Base-by-base conservation (phyloP, 35 echinoderm and acorn worm species). In the Patiria miniata region DNA sequence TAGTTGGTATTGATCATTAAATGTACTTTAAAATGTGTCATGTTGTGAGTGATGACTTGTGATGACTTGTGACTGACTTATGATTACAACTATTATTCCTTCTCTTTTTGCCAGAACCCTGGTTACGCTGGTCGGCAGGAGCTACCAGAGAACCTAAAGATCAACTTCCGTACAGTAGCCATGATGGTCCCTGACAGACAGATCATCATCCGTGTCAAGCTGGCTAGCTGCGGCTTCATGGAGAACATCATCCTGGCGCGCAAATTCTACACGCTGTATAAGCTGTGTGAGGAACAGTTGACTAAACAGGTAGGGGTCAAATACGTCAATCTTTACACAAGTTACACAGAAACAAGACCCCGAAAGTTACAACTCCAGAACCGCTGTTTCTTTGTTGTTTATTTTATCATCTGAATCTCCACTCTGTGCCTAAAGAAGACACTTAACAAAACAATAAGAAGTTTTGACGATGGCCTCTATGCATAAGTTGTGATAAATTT, bases 151-250 rank as follows among this genome's bases (percentile, higher is more conserved):
- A 97, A 97, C 55, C 79, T 97, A 42, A 97, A 97, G 81, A 97
- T 97, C 85, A 97, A 97, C 58, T 97, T 97, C 86, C 78, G 95
- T 39, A 97, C 91, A 17, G 95, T 97, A 7, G 95, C 95, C n/a
- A 97, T 97, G 95, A 97, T 97, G 95, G 95, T 97, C 21, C 95
- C 95, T 21, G 95, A 97, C 65, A 78, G 95, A 26, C 95, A 97
- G 88, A 97, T 97, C 83, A 97, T 97, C 37, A 97, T 97, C 54
- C 95, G 95, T 78, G 95, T 97, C 82, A 97, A 97, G 58, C 91
- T 97, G 1, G 95, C 95, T 26, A 97, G 95, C 77, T 94, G 95
- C 85, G 91, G 95, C 89, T 97, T 97, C 82, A 91, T 93, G 91
- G 91, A 97, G 51, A 97, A 97, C 51, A 97, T 94, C 77, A 83